phyloP scores from a whole-genome alignment of 2,113 vertebrate species.

The Marmota monax region DNA sequence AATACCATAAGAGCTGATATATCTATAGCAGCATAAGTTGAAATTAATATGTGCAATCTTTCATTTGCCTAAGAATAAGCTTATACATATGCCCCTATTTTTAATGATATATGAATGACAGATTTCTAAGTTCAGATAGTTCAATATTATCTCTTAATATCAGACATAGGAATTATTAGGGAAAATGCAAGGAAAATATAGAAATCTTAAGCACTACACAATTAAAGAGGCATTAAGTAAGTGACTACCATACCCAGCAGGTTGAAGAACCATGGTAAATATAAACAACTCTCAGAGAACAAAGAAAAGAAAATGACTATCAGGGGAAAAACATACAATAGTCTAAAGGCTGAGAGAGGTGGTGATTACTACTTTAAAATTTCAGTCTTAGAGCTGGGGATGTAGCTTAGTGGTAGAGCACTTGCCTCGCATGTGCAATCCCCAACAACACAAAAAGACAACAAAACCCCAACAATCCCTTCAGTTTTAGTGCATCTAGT shows the following conservation, averaged over 20 bases:
- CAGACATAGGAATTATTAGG: background rate
- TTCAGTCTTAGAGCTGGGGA: background rate
- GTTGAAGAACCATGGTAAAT: background rate
- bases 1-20: background rate
- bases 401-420: background rate
- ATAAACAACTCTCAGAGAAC: background rate
- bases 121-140: slow-evolving; percentile 36
- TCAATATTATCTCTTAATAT: slow-evolving; percentile 14
- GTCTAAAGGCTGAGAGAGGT: background rate
- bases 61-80: slow-evolving; percentile 23
- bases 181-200: slow-evolving; percentile 24
- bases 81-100: slow-evolving; percentile 11
- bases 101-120: background rate
- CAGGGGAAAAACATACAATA: background rate
- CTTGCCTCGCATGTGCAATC: background rate
- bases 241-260: background rate
- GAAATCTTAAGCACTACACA: slow-evolving; percentile 10
- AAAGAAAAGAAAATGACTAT: slow-evolving; percentile 8
- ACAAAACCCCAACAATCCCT: background rate
- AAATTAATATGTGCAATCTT: background rate
- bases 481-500: background rate
- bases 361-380: background rate
- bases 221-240: slow-evolving; percentile 42
- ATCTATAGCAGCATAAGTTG: background rate
- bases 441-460: background rate